These are phyloP conservation scores for Colinus virginianus DNA, from an alignment of 2,113 vertebrate species.

Conservation along the genomic window DNA sequence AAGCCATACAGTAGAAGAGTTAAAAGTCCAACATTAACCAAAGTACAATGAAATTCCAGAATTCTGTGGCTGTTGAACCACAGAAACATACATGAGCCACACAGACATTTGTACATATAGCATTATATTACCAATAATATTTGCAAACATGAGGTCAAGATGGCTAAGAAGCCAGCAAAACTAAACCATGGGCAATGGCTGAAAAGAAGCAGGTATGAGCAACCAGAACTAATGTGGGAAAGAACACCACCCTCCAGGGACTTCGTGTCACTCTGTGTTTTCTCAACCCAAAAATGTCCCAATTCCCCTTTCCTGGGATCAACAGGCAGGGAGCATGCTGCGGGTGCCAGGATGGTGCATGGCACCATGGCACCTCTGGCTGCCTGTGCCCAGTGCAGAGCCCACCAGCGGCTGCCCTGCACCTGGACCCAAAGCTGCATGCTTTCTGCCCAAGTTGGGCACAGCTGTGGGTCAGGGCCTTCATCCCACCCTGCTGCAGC, in stretches of 20 bases:
- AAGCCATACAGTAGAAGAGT: slow-evolving; percentile 68
- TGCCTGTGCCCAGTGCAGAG: not conserved
- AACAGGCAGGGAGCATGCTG: not conserved
- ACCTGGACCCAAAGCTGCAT: not conserved
- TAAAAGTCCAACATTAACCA: slow-evolving; percentile 71
- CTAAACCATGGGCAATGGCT: slow-evolving; percentile 33
- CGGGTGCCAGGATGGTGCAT: not conserved
- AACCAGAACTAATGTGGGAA: slow-evolving; percentile 1
- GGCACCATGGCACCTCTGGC: not conserved
- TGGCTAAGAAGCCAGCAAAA: slow-evolving; percentile 69
- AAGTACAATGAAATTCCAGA: slow-evolving; percentile 71
- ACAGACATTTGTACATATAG: slow-evolving; percentile 70
- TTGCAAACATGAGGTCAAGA: slow-evolving; percentile 76
- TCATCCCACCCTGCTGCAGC: not conserved
- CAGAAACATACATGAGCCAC: slow-evolving; percentile 69
- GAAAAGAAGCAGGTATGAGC: slow-evolving; percentile 58
- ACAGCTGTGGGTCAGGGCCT: not conserved
- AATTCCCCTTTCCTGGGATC: slow-evolving; percentile 56
- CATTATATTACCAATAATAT: slow-evolving; percentile 75
- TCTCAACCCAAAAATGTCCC: slow-evolving; percentile 41
- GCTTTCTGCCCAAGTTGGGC: not conserved
- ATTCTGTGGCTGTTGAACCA: slow-evolving; percentile 63
- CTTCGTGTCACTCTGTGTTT: not conserved
- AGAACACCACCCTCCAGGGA: slow-evolving; percentile 47
- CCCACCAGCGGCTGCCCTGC: not conserved